phyloP scores from a whole-genome alignment of 2,888 invertebrate genomes.

The Adelognathus sp. region DNA sequence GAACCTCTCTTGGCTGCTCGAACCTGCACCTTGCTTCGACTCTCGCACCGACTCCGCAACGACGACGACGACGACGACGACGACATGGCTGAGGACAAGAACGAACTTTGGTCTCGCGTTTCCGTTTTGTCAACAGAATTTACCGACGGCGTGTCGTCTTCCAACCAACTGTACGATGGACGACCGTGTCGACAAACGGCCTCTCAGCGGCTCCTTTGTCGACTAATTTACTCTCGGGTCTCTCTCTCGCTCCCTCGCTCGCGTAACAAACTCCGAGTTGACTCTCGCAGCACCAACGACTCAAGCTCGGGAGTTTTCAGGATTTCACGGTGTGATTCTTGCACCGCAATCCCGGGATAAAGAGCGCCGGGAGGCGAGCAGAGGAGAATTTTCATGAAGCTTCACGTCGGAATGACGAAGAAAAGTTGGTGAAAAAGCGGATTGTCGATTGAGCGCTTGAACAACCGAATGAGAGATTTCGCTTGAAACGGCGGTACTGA shows the following conservation, averaged over 20 bases:
- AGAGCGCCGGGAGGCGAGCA: neutral
- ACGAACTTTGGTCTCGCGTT: slow-evolving; percentile 49
- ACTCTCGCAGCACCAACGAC: neutral
- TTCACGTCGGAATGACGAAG: neutral
- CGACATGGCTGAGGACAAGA: slow-evolving; percentile 39
- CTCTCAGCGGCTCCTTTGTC: slow-evolving; percentile 41
- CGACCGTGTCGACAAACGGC: slow-evolving; percentile 18
- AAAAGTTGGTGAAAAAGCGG: neutral
- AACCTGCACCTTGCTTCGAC: neutral
- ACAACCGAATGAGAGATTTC: neutral
- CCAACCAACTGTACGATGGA: slow-evolving; percentile 8
- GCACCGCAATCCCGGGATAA: neutral
- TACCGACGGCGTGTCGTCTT: slow-evolving; percentile 3
- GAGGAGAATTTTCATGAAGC: neutral
- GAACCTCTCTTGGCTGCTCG: neutral
- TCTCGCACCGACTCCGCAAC: slow-evolving; percentile 9
- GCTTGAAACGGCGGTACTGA: neutral
- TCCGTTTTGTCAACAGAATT: slow-evolving; percentile 52
- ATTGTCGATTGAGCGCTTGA: neutral
- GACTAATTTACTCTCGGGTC: slow-evolving; percentile 48
- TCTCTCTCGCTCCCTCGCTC: too few species aligned
- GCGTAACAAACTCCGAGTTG: neutral
- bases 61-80: slow-evolving; percentile 25
- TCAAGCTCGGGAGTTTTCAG: neutral
- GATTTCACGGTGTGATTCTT: neutral